Percentiles rank a stretch among this genome's conserved stretches.
These are phyloP conservation scores for Lepidotrigona ventralis DNA, from an alignment of 1,140 invertebrate genomes.

Conservation along the genomic window DNA sequence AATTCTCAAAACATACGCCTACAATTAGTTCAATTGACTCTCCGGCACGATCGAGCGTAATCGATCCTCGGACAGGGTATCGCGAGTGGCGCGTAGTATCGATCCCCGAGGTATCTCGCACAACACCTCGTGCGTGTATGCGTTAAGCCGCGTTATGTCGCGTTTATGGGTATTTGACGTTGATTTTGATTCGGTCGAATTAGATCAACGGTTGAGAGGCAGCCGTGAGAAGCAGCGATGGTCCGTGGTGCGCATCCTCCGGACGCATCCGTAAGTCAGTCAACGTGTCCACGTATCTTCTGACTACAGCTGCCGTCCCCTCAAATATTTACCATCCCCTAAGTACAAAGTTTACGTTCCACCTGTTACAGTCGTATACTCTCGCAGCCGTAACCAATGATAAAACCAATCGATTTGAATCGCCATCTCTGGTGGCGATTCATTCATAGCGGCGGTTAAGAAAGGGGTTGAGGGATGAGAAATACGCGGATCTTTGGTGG, in stretches of 20 bases:
- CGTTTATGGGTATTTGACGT: slow-evolving; percentile 62
- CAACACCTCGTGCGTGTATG: slow-evolving; percentile 1
- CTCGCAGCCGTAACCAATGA: neutral
- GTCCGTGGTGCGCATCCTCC: too few species aligned
- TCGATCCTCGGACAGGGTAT: neutral
- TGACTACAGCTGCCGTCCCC: neutral
- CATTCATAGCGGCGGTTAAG: neutral
- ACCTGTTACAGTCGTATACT: slow-evolving; percentile 52
- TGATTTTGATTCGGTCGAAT: slow-evolving; percentile 54
- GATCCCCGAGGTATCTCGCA: neutral
- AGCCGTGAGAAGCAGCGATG: slow-evolving; percentile 7
- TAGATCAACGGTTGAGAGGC: slow-evolving; percentile 33
- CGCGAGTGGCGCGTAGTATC: neutral
- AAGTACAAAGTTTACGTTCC: slow-evolving; percentile 64
- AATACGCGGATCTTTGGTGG: neutral
- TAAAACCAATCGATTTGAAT: slow-evolving; percentile 18
- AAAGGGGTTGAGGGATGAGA: neutral
- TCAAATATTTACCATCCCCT: slow-evolving; percentile 62
- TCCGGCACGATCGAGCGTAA: neutral
- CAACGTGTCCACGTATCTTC: slow-evolving; percentile 20
- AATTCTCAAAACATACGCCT: neutral
- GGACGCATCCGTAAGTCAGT: neutral
- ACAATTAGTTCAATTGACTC: neutral
- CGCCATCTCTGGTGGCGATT: neutral
- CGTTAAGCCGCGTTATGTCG: slow-evolving; percentile 51